These are phyloP conservation scores for Synergus japonicus DNA, from an alignment of 2,888 invertebrate species.

Conservation along the genomic window DNA sequence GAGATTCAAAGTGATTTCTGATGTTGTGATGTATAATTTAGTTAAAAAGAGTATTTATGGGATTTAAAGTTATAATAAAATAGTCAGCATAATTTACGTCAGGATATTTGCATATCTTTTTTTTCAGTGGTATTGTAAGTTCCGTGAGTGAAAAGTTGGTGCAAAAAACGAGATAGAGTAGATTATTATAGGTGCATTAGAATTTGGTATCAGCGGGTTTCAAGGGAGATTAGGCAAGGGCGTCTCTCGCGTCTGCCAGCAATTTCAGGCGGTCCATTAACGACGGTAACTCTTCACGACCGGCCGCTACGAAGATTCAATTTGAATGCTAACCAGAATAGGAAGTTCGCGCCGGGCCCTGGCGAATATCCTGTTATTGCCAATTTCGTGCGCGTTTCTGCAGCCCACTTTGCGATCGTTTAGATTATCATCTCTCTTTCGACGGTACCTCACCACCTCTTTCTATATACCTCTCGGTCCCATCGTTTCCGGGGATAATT, in stretches of 20 bases:
- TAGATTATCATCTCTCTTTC: constrained; percentile 73
- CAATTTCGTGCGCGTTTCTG: constrained; percentile 73
- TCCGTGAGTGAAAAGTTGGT: background rate
- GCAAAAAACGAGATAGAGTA: background rate
- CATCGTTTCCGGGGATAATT: constrained; percentile 64
- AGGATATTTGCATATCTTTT: background rate
- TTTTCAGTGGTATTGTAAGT: too few relatives aligned
- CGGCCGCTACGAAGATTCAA: constrained; percentile 74
- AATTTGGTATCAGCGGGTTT: constrained; percentile 30
- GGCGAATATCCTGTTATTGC: constrained; percentile 71
- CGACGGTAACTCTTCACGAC: constrained; percentile 73
- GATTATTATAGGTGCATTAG: constrained; percentile 17
- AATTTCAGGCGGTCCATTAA: constrained; percentile 74
- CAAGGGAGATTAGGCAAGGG: constrained; percentile 41
- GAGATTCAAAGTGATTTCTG: background rate
- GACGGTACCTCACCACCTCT: constrained; percentile 51
- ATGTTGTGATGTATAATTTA: too few relatives aligned
- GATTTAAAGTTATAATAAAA: too few relatives aligned
- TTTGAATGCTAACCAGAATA: constrained; percentile 76
- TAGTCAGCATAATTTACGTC: too few relatives aligned
- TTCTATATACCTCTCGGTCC: constrained; percentile 45
- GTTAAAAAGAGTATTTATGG: too few relatives aligned
- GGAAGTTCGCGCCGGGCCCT: constrained; percentile 70
- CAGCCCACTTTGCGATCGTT: constrained; percentile 75
- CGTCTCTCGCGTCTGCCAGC: constrained; percentile 61